Base-by-base conservation (phyloP, 2,797 vertebrate species). In the Chelon auratus region DNA sequence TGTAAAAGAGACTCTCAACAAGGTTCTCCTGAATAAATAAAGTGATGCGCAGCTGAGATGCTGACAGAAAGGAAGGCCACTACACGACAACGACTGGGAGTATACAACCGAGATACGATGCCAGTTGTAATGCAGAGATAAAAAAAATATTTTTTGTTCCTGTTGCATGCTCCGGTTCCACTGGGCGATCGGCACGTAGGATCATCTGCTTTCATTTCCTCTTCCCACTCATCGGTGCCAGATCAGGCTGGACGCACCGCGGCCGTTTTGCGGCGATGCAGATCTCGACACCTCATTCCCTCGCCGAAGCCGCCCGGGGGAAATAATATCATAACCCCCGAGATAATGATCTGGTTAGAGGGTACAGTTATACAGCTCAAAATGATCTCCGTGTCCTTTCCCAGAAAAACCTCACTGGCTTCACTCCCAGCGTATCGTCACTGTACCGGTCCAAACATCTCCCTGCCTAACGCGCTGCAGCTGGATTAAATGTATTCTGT, bases 271-370 rank as follows among this genome's bases (percentile, higher is more conserved):
- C 18, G 6, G 9, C 1, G 22, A 79, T 55, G 43, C 70, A 40
- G 18, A 68, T 74, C 62, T 62, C 57, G 26, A 55, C 59, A 39
- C 68, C 62, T 64, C 43, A 30, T 61, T 51, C 33, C 24, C 15
- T 51, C 63, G 1, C 33, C 8, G 42, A 43, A 39, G 40, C 20
- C 24, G 39, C 59, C 64, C 9, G 26, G 24, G n/a, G n/a, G 42
- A 39, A 30, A 54, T 58, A 36, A 66, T 47, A 73, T 53, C 33
- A 63, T 13, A 77, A 26, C 66, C 52, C 13, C 4, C 24, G 0
- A 36, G 57, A 79, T 68, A 75, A 61, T 9, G 53, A 82, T 79
- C 62, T 62, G 45, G 18, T 68, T 39, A 22, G 33, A 76, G 50
- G 48, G 26, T 51, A 4, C 13, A 58, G 53, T 37, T 52, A 15